Evolutionary conservation across 2,888 invertebrate species (phyloP).

Genomic region (Diaprepes abbreviatus): DNA sequence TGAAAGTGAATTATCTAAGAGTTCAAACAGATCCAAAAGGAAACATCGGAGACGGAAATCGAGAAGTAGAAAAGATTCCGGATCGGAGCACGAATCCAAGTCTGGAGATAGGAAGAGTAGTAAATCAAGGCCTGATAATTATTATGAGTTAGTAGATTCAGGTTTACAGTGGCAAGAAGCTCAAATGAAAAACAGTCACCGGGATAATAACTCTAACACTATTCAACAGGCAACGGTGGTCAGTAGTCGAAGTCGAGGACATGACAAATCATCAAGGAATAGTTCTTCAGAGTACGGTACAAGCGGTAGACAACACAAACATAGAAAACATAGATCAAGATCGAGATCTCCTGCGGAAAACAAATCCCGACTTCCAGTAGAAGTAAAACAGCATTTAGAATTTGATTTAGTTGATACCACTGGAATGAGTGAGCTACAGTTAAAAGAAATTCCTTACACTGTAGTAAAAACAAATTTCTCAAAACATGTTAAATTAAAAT

Average conservation of each 20-base stretch:
- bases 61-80: conserved; percentile 77
- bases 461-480: conserved; percentile 83
- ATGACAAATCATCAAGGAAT: conserved; percentile 29
- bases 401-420: conserved; percentile 90
- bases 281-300: conserved; percentile 36
- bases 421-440: conserved; percentile 89
- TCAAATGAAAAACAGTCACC: conserved; percentile 76
- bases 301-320: conserved; percentile 51
- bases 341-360: conserved; percentile 80
- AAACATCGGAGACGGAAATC: conserved; percentile 82
- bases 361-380: conserved; percentile 81
- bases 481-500: conserved; percentile 72
- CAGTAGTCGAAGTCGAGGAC: conserved; percentile 68
- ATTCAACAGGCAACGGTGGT: conserved; percentile 81
- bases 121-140: conserved; percentile 54
- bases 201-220: conserved; percentile 65
- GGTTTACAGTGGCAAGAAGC: conserved; percentile 92
- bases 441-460: conserved; percentile 90
- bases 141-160: conserved; percentile 85
- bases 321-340: conserved; percentile 65
- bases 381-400: conserved; percentile 88
- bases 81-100: conserved; percentile 79
- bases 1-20: conserved; percentile 90
- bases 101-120: conserved; percentile 57
- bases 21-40: conserved; percentile 84